Evolutionary conservation across 2,113 vertebrate species (phyloP), one percentile per base, ranked within the genome.

Genomic region (Oreochromis spilurus): DNA sequence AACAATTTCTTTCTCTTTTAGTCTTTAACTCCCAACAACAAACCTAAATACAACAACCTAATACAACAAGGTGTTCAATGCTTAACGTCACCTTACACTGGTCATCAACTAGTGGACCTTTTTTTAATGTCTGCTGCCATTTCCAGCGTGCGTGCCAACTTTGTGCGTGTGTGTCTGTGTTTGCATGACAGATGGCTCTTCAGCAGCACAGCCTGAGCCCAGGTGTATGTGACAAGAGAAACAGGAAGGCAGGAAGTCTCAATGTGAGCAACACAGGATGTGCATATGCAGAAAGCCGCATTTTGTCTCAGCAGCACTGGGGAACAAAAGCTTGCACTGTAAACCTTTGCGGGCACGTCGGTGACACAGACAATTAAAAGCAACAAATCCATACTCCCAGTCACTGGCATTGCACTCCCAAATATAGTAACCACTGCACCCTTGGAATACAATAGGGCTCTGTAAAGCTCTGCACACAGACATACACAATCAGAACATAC

Each of bases 211-310:
- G 88, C 88, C 80, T 54, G 85, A 85, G 88, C 88, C 87, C 94
- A 94, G 94, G 94, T 95, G 94, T 90, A 81, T 81, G 88, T 65
- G 88, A 86, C 90, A 91, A 75, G 92, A 91, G 86, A 90, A 91
- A 95, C 90, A 95, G 94, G 89, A 93, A 93, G 90, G 82, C 90
- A 93, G 95, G 92, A 95, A 94, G 93, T 88, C 84, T 89, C 60
- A 58, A 72, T 85, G 84, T 34, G 84, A 92, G 88, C 92, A 82
- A 84, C 93, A 94, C 95, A 95, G 94, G 94, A 95, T 92, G 92
- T 92, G 93, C 80, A 82, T 83, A 48, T 83, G 89, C 80, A 87
- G 55, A 5, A 38, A 87, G 79, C 65, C 21, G 54, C 88, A 55
- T 38, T 82, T 45, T 81, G 50, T 40, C 86, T 90, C 29, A 50